Percentiles rank a stretch among this genome's conserved stretches.
phyloP scores from a whole-genome alignment of 2,113 vertebrate species.

The Lophura nycthemera region DNA sequence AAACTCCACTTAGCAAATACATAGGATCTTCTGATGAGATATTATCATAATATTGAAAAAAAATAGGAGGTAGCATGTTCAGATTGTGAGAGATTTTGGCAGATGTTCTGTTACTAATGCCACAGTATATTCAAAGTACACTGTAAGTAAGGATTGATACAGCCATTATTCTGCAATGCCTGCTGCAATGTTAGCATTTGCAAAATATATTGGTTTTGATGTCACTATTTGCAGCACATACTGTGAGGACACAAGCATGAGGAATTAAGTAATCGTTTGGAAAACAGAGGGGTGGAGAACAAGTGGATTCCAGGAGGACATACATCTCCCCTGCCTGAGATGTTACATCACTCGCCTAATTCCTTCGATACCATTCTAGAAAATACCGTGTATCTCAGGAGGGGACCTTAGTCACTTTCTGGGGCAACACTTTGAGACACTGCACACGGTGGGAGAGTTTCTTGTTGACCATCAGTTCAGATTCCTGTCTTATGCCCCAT shows the following conservation, averaged over 20 bases:
- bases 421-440: not conserved
- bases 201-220: not conserved
- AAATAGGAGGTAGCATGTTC: not conserved
- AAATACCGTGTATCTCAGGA: not conserved
- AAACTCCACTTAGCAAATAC: not conserved
- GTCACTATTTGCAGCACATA: not conserved
- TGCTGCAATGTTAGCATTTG: not conserved
- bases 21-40: not conserved
- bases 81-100: not conserved
- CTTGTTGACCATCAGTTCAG: not conserved
- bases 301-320: fast-evolving
- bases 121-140: not conserved
- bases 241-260: not conserved
- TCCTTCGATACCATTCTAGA: not conserved
- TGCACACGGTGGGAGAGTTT: not conserved
- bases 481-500: not conserved
- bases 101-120: not conserved
- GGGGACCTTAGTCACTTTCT: not conserved
- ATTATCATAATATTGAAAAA: not conserved
- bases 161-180: not conserved
- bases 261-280: not conserved
- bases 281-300: not conserved
- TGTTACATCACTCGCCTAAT: not conserved
- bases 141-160: not conserved
- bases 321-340: not conserved